Percentiles rank a stretch among this genome's conserved stretches.
Evolutionary conservation across 2,888 invertebrate species (phyloP).

Genomic region (Drosophila buzzatii): DNA sequence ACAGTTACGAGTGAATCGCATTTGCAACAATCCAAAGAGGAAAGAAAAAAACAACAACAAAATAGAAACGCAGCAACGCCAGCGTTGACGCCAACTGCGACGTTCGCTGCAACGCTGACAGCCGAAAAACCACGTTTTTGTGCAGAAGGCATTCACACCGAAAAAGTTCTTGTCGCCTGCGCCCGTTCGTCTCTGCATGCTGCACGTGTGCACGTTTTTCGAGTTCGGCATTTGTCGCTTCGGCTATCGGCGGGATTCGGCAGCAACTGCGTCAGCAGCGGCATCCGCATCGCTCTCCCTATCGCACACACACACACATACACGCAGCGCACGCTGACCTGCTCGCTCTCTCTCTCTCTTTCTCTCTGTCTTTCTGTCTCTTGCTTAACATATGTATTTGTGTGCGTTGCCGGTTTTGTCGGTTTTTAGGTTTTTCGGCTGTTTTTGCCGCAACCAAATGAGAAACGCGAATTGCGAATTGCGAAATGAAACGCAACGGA

Average conservation of each 20-base stretch:
- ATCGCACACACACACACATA: neutral
- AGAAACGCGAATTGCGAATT: conserved; percentile 42
- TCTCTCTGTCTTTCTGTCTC: neutral
- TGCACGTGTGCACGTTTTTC: conserved; percentile 67
- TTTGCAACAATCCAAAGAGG: conserved; percentile 49
- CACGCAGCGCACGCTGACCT: conserved; percentile 2
- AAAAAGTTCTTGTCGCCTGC: conserved; percentile 63
- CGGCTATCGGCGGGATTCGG: conserved; percentile 27
- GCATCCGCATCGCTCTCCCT: conserved; percentile 31
- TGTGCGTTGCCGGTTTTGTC: conserved; percentile 46
- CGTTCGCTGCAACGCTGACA: conserved; percentile 52
- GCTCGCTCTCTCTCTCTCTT: conserved; percentile 10
- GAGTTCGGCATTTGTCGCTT: conserved; percentile 21
- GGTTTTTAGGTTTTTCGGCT: conserved; percentile 39
- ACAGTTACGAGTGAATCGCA: conserved; percentile 34
- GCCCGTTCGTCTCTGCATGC: conserved; percentile 53
- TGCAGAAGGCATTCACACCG: conserved; percentile 85
- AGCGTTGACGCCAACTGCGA: conserved; percentile 32
- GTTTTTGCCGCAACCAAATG: conserved; percentile 59
- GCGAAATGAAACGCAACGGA: conserved; percentile 43
- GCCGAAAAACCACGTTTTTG: conserved; percentile 76
- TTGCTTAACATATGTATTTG: conserved; percentile 22
- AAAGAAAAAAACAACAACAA: neutral
- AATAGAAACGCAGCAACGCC: conserved; percentile 19
- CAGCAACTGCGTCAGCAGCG: conserved; percentile 25